Conservation (phyloP, 2,797 vertebrate species). For the Antennarius maculatus region DNA sequence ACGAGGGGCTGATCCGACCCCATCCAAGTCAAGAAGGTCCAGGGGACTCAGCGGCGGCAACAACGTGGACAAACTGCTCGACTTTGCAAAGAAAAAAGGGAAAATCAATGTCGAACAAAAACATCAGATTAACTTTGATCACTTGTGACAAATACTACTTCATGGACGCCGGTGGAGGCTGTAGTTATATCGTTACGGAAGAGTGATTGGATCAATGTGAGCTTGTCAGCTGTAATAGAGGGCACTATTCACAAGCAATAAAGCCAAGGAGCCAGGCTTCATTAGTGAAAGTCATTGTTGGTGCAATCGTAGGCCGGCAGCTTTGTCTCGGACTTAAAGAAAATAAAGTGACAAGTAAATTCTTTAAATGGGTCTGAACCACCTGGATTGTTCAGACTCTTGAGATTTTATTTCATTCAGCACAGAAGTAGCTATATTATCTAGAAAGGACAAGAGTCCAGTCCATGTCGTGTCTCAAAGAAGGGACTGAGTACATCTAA, state of each 20-base stretch:
- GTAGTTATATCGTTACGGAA: constrained; percentile 11
- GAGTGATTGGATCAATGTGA: background rate
- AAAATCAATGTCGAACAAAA: constrained; percentile 35
- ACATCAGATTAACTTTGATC: constrained; percentile 20
- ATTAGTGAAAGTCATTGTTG: background rate
- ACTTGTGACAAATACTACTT: background rate
- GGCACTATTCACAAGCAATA: background rate
- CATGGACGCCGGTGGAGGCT: background rate
- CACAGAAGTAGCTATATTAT: too few species aligned
- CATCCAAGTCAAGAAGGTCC: constrained; percentile 30
- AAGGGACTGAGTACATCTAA: background rate
- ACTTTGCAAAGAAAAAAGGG: background rate
- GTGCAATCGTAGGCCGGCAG: constrained; percentile 24
- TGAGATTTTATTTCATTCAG: too few species aligned
- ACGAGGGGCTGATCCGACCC: constrained; percentile 29
- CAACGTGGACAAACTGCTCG: constrained; percentile 30
- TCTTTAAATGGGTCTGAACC: background rate
- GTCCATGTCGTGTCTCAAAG: background rate
- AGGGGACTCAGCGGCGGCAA: background rate
- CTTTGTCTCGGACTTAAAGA: background rate
- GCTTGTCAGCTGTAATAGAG: constrained; percentile 1
- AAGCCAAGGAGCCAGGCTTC: background rate
- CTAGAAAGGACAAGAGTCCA: background rate
- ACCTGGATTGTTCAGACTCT: too few species aligned
- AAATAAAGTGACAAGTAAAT: background rate